Percentiles rank a stretch among this genome's conserved stretches.
phyloP scores from a whole-genome alignment of 53 echinoderm and acorn worm genomes.

The Arbacia lixula region DNA sequence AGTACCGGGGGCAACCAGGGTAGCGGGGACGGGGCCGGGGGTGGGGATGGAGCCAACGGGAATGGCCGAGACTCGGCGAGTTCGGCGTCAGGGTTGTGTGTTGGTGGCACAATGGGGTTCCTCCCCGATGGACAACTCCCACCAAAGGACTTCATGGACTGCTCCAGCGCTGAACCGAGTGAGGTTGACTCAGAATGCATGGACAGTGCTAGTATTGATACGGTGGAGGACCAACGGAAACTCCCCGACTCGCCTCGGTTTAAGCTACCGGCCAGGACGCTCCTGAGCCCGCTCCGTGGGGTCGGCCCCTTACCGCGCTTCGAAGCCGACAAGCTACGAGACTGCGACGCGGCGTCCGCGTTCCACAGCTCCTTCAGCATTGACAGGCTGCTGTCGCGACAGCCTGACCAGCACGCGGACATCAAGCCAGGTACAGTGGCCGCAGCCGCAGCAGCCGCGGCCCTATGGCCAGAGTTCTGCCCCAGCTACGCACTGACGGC shows the following conservation, averaged over 20 bases:
- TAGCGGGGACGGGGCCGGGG: not conserved
- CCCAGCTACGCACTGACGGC: slow-evolving; percentile 43
- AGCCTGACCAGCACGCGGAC: slow-evolving; percentile 58
- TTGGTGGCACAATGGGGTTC: slow-evolving; percentile 8
- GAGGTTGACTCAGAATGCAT: slow-evolving; percentile 35
- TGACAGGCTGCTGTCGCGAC: slow-evolving; percentile 82
- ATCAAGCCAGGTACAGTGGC: slow-evolving; percentile 60
- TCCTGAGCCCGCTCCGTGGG: slow-evolving; percentile 20
- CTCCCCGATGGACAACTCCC: slow-evolving; percentile 50
- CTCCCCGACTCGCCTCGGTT: slow-evolving; percentile 34
- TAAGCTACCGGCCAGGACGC: slow-evolving; percentile 20
- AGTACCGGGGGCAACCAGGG: not conserved
- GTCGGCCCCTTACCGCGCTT: slow-evolving; percentile 31
- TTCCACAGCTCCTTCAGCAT: slow-evolving; percentile 93
- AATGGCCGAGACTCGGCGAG: not conserved
- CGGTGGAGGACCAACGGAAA: slow-evolving; percentile 18
- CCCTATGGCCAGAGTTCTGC: slow-evolving; percentile 64
- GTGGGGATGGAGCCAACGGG: not conserved
- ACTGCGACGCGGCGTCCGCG: slow-evolving; percentile 66
- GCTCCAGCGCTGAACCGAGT: slow-evolving; percentile 42
- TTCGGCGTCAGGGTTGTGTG: slow-evolving; percentile 15
- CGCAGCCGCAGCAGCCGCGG: slow-evolving; percentile 57
- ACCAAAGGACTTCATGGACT: slow-evolving; percentile 53
- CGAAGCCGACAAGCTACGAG: slow-evolving; percentile 38
- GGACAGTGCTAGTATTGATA: slow-evolving; percentile 17